A percentile compares a stretch with the other conserved stretches of the same genome.
These are phyloP conservation scores for Laodelphax striatellus DNA, from an alignment of 1,140 invertebrate species.

Conservation along the genomic window DNA sequence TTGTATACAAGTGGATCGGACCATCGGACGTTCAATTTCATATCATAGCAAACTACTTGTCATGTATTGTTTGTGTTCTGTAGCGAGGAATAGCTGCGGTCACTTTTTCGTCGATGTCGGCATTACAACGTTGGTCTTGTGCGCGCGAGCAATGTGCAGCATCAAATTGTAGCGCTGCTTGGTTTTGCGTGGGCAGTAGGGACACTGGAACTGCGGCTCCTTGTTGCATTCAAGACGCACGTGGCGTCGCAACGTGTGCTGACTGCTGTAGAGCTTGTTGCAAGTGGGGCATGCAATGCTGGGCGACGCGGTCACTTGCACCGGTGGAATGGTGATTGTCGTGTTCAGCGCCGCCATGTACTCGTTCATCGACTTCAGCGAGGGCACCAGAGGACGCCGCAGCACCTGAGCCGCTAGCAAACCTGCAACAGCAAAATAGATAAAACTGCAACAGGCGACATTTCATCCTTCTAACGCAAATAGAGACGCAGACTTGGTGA, in stretches of 20 bases:
- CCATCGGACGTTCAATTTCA: too few species aligned
- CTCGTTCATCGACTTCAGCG: neutral
- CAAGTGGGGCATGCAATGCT: conserved; percentile 35
- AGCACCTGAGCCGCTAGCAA: neutral
- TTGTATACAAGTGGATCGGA: too few species aligned
- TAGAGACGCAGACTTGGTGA: too few species aligned
- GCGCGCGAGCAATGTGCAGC: conserved; percentile 19
- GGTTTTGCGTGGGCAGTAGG: conserved; percentile 22
- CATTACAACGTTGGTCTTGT: conserved; percentile 15
- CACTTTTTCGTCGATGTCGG: conserved; percentile 8
- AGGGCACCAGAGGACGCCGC: neutral
- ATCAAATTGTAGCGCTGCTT: conserved; percentile 22
- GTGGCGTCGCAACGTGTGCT: conserved; percentile 39
- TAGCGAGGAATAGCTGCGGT: too few species aligned
- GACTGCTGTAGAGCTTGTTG: conserved; percentile 37
- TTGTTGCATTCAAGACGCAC: conserved; percentile 39
- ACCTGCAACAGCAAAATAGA: neutral
- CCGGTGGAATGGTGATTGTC: neutral
- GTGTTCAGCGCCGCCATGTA: neutral
- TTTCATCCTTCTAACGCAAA: too few species aligned
- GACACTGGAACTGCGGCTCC: conserved; percentile 36
- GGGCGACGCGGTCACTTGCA: neutral
- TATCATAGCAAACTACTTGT: too few species aligned
- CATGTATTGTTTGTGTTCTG: too few species aligned
- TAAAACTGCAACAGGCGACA: neutral